A percentile compares a stretch with the other conserved stretches of the same genome.
Evolutionary conservation across 2,113 vertebrate species (phyloP).

Genomic region (Trichechus manatus): DNA sequence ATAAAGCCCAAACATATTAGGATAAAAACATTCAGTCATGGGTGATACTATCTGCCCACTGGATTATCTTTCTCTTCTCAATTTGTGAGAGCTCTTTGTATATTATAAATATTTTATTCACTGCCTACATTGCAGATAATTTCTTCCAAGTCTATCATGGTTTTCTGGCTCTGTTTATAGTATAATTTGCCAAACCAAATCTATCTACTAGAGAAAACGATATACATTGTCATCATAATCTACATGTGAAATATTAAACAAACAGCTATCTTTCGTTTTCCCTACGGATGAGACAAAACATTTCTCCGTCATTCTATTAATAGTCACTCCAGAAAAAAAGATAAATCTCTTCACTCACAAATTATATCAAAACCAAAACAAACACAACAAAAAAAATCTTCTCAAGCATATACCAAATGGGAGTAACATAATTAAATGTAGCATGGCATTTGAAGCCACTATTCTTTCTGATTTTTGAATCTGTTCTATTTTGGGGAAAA

Average conservation of each 20-base stretch:
- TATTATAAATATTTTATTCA: neutral
- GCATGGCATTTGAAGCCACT: too few relatives aligned
- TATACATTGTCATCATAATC: neutral
- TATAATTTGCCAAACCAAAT: neutral
- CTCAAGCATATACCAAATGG: neutral
- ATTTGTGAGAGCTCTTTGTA: neutral
- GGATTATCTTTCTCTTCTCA: neutral
- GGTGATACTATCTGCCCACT: neutral
- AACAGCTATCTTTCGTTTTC: neutral
- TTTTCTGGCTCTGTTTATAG: neutral
- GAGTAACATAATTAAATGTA: neutral
- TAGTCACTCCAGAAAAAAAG: neutral
- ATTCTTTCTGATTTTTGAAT: too few relatives aligned
- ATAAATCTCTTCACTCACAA: slow-evolving; percentile 32
- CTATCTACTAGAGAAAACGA: neutral
- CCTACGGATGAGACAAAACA: neutral
- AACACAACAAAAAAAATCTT: neutral
- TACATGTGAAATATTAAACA: neutral
- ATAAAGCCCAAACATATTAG: slow-evolving; percentile 25
- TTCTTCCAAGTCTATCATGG: neutral
- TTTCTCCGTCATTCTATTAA: neutral
- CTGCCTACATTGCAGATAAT: neutral
- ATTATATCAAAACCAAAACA: slow-evolving; percentile 29
- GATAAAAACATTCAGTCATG: neutral
- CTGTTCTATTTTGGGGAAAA: neutral